A percentile compares a stretch with the other conserved stretches of the same genome.
Evolutionary conservation across 1,140 invertebrate species (phyloP).

Genomic region (Drosophila nebulosa): DNA sequence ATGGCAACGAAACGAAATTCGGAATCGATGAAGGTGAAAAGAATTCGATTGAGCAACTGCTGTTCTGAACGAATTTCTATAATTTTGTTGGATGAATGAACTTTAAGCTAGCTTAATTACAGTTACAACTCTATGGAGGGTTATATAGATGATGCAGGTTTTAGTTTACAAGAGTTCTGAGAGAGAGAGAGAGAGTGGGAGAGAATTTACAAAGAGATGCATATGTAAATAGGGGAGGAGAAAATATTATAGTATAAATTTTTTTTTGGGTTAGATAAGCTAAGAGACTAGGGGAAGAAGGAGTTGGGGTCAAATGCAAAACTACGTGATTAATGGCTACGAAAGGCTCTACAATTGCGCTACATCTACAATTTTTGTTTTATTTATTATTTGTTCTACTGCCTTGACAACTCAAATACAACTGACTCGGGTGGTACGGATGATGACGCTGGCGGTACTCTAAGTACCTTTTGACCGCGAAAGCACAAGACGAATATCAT

Average conservation of each 20-base stretch:
- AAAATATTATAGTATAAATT: too few relatives aligned
- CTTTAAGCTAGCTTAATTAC: not conserved
- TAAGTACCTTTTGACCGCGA: constrained; percentile 80
- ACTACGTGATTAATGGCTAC: not conserved
- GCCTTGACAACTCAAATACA: constrained; percentile 81
- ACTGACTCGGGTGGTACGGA: constrained; percentile 81
- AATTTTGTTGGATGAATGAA: not conserved
- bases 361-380: constrained; percentile 45
- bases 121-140: not conserved
- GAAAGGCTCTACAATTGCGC: constrained; percentile 19
- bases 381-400: constrained; percentile 59
- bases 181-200: not conserved
- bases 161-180: not conserved
- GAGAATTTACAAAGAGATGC: not conserved
- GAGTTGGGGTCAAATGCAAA: not conserved
- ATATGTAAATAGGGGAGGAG: not conserved
- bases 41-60: too few relatives aligned
- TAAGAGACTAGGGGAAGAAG: not conserved
- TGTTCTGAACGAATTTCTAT: too few relatives aligned
- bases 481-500: constrained; percentile 70
- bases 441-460: constrained; percentile 79
- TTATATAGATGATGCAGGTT: not conserved
- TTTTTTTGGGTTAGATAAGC: too few relatives aligned
- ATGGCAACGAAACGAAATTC: not conserved
- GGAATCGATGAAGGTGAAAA: not conserved